A percentile compares a stretch with the other conserved stretches of the same genome.
Evolutionary conservation across 2,888 invertebrate species (phyloP).

Genomic region (Ophion ventricosus): DNA sequence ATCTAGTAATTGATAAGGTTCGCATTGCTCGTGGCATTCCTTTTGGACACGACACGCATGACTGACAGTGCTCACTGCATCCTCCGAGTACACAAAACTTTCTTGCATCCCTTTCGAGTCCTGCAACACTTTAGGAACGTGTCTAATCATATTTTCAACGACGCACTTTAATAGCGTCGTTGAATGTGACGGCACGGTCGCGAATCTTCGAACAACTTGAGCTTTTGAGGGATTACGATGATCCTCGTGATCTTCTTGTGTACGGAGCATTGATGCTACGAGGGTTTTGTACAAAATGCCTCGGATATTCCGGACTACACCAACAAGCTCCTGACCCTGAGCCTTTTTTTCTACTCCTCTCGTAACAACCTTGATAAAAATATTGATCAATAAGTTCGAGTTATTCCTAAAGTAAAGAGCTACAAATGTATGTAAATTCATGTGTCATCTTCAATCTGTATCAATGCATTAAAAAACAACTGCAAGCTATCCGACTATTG

Average conservation of each 20-base stretch:
- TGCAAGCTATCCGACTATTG: too few relatives aligned
- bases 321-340: background rate
- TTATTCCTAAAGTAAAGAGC: too few relatives aligned
- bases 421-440: background rate
- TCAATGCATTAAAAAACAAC: too few relatives aligned
- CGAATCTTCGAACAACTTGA: constrained; percentile 45
- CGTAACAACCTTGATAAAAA: background rate
- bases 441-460: too few relatives aligned
- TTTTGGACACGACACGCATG: too few relatives aligned
- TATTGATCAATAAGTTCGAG: too few relatives aligned
- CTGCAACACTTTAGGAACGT: constrained; percentile 63
- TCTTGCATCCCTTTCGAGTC: constrained; percentile 35
- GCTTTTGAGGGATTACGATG: constrained; percentile 43
- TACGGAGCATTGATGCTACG: background rate
- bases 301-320: background rate
- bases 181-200: constrained; percentile 70
- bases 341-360: background rate
- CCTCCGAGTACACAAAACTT: constrained; percentile 19
- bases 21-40: too few relatives aligned
- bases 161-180: constrained; percentile 68
- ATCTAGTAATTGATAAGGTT: too few relatives aligned
- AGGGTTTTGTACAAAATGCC: background rate
- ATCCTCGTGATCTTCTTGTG: constrained; percentile 9
- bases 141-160: constrained; percentile 73
- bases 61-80: too few relatives aligned